Conservation (phyloP, 2,113 vertebrate genomes). For the Hyperopisus bebe region DNA sequence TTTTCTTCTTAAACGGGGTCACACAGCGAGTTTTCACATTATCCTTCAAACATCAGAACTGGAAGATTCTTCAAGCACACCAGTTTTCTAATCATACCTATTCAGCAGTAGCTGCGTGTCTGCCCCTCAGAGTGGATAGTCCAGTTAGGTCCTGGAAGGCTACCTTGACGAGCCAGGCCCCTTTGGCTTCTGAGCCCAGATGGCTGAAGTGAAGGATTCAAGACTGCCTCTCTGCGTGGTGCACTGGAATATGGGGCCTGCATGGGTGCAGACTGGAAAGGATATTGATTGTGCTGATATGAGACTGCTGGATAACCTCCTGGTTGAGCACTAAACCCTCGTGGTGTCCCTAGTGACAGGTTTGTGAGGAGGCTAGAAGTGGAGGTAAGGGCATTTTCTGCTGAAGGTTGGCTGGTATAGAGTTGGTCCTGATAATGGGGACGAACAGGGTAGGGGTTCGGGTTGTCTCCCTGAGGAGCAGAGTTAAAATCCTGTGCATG, state of each 20-base stretch:
- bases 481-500: constrained; percentile 36
- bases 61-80: background rate
- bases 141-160: constrained; percentile 64
- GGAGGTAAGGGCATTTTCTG: constrained; percentile 23
- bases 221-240: constrained; percentile 49
- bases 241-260: constrained; percentile 57
- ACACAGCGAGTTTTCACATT: background rate
- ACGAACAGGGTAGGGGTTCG: constrained; percentile 38
- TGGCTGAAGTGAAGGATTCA: constrained; percentile 41
- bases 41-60: background rate
- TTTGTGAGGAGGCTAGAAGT: constrained; percentile 36
- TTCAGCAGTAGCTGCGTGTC: constrained; percentile 69
- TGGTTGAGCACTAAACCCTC: constrained; percentile 26
- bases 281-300: constrained; percentile 34
- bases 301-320: constrained; percentile 15
- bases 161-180: constrained; percentile 43
- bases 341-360: constrained; percentile 31
- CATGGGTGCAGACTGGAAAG: constrained; percentile 32
- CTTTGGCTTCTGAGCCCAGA: constrained; percentile 39
- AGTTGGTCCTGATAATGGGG: constrained; percentile 31
- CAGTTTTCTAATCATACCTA: background rate
- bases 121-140: constrained; percentile 65
- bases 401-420: constrained; percentile 27
- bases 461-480: constrained; percentile 27
- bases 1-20: background rate